Base-by-base conservation (phyloP, 2,113 vertebrate species). In the Onychostoma macrolepis region DNA sequence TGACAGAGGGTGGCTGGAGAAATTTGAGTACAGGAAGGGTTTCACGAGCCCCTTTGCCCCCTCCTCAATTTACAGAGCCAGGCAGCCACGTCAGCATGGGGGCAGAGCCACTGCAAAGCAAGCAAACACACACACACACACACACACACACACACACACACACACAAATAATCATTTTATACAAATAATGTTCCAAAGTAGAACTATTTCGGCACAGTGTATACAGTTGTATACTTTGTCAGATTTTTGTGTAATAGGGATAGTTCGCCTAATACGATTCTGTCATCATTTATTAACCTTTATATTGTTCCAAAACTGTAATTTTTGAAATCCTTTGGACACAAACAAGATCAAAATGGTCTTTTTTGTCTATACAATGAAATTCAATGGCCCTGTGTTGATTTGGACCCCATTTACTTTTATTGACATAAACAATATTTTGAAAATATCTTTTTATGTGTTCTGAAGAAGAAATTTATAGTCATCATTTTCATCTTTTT, bases 51-150 rank as follows among this genome's bases (percentile, higher is more conserved):
- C 80, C 65, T 61, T 56, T 61, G 2, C 88, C 74, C 87, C 87
- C 83, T 56, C 21, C 74, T 38, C 26, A 85, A 86, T 85, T 86
- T 61, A 84, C 77, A 38, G 87, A 87, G 82, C 79, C 67, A 15
- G 21, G 33, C 45, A 90, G 94, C 94, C 94, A 93, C 92, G 91
- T 94, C 92, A 93, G 90, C 85, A 71, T 67, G 84, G 63, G 48
- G 33, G 56, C 82, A 81, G 72, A 75, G 45, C 24, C 24, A 38
- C 26, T 84, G 80, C 58, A 87, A 74, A 89, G 86, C 85, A 87
- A 83, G 85, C 77, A 79, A 61, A 71, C 77, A 85, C 75, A 75
- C 77, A 48, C 77, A 75, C 71, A 79, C 76, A 83, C 83, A 90
- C 80, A 36, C 76, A 69, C 10, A 12, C 33, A 33, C 33, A 33